phyloP scores from a whole-genome alignment of 2,113 vertebrate species.

The Ahaetulla prasina region DNA sequence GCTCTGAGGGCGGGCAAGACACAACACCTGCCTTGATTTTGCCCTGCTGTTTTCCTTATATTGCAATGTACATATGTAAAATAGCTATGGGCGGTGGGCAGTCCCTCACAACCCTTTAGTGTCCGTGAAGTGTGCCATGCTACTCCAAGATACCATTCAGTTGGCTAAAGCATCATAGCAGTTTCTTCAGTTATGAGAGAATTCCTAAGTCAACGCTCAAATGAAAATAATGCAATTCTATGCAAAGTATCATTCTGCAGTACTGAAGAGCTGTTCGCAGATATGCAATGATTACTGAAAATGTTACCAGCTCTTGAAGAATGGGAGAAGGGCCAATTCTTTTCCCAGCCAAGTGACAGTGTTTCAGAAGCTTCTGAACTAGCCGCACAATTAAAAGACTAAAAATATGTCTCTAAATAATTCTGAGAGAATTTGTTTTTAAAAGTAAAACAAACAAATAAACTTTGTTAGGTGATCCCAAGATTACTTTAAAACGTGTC shows the following conservation, averaged over 20 bases:
- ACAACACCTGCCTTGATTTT: too few relatives aligned
- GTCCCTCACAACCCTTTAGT: not conserved
- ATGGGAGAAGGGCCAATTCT: not conserved
- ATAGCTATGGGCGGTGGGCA: not conserved
- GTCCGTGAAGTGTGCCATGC: not conserved
- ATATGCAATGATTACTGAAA: not conserved
- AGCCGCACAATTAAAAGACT: not conserved
- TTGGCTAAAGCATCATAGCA: not conserved
- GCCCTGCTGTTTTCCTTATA: not conserved
- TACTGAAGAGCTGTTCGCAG: not conserved
- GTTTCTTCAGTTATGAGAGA: not conserved
- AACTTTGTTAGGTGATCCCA: not conserved
- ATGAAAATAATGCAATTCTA: not conserved
- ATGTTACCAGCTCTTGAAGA: not conserved
- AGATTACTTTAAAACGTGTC: not conserved
- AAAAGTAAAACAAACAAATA: not conserved
- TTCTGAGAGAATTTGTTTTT: not conserved
- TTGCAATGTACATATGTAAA: not conserved
- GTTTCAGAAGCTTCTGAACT: not conserved
- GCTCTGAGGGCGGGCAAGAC: too few relatives aligned
- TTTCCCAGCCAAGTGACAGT: not conserved
- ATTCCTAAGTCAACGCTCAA: not conserved
- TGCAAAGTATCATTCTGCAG: not conserved
- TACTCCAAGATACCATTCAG: not conserved
- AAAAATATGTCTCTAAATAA: not conserved